These are phyloP conservation scores for Mixornis gularis DNA, from an alignment of 2,113 vertebrate genomes.

Conservation along the genomic window DNA sequence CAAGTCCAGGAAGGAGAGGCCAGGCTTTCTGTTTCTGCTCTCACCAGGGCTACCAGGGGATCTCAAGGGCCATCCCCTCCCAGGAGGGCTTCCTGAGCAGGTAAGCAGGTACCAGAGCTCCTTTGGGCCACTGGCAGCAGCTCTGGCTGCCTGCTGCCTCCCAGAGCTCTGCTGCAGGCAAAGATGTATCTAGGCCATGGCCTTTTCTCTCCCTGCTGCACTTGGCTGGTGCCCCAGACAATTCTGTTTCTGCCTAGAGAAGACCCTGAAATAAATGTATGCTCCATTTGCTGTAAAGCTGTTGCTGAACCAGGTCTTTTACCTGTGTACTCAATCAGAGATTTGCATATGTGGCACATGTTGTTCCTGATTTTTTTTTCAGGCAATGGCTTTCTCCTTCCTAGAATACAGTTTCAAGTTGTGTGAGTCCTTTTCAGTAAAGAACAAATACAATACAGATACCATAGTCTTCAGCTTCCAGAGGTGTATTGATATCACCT, in stretches of 20 bases:
- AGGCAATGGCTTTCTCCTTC: conserved; percentile 76
- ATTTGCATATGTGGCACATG: conserved; percentile 84
- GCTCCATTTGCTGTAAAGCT: background rate
- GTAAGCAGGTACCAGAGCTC: background rate
- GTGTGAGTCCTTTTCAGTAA: background rate
- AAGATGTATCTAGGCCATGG: background rate
- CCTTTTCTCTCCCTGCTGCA: background rate
- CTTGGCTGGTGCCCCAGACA: background rate
- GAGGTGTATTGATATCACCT: background rate
- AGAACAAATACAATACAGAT: background rate
- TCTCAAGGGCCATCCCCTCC: background rate
- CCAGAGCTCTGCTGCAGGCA: background rate
- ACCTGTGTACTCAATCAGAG: conserved; percentile 86
- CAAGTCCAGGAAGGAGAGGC: background rate
- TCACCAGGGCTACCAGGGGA: no score
- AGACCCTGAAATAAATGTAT: background rate
- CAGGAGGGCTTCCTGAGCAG: background rate
- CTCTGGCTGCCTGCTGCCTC: background rate
- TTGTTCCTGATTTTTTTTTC: conserved; percentile 64
- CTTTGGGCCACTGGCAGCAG: background rate
- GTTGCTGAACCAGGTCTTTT: background rate
- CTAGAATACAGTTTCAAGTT: conserved; percentile 56
- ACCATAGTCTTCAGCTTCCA: background rate
- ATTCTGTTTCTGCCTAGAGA: background rate
- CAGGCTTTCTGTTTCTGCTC: background rate